phyloP scores from a whole-genome alignment of 2,113 vertebrate genomes.

The Oplegnathus fasciatus region DNA sequence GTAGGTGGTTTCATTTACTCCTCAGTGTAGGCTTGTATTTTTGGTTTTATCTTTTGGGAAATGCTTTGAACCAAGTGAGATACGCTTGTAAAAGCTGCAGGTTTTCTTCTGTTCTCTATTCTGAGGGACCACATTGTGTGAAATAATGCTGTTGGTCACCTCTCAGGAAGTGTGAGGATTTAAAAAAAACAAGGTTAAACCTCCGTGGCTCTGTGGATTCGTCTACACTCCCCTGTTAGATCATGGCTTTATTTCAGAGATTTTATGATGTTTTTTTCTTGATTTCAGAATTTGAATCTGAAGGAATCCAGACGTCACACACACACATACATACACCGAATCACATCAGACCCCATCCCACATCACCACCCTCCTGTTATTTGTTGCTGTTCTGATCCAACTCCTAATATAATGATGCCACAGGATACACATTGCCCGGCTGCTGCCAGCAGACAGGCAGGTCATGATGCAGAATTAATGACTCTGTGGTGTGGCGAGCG shows the following conservation, averaged over 20 bases:
- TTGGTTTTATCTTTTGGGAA: conserved; percentile 4
- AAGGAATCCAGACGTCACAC: background rate
- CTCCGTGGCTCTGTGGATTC: background rate
- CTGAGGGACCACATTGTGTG: background rate
- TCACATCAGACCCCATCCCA: conserved; percentile 10
- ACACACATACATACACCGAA: background rate
- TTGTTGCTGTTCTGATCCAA: conserved; percentile 36
- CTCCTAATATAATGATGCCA: conserved; percentile 55
- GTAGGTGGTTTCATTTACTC: conserved; percentile 42
- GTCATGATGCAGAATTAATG: conserved; percentile 63
- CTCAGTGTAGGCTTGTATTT: conserved; percentile 8
- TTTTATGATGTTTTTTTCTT: background rate
- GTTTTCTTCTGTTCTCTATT: conserved; percentile 10
- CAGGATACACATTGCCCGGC: conserved; percentile 41
- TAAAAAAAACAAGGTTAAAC: conserved; percentile 19
- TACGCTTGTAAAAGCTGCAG: background rate
- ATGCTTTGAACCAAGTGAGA: conserved; percentile 6
- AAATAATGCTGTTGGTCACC: conserved; percentile 27
- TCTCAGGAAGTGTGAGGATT: conserved; percentile 21
- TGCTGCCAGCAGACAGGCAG: conserved; percentile 38
- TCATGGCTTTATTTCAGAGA: background rate
- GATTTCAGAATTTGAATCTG: background rate
- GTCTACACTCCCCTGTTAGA: background rate
- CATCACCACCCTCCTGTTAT: background rate
- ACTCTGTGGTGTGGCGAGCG: conserved; percentile 30